phyloP scores from a whole-genome alignment of 2,113 vertebrate genomes.

The Petaurus breviceps region DNA sequence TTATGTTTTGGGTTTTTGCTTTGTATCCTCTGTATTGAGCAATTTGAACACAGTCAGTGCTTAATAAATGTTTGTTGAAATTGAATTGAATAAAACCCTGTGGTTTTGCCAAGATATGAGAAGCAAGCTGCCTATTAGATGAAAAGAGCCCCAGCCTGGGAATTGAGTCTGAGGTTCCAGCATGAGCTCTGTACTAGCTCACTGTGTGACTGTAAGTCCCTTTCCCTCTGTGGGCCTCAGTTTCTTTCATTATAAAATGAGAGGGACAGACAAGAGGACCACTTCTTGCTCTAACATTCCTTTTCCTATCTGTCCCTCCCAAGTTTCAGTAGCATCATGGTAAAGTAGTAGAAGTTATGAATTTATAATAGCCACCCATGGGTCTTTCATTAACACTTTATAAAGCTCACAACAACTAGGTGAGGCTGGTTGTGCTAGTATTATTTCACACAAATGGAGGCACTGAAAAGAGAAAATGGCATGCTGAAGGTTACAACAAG shows the following conservation, averaged over 20 bases:
- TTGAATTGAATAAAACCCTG: background rate
- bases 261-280: background rate
- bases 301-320: background rate
- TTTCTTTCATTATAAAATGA: background rate
- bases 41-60: background rate
- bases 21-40: background rate
- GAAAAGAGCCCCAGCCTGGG: background rate
- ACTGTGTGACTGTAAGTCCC: too few species aligned
- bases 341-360: background rate
- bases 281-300: background rate
- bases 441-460: background rate
- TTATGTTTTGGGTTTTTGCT: background rate
- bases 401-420: background rate
- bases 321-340: background rate
- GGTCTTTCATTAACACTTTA: background rate
- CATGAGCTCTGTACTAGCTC: background rate
- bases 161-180: background rate
- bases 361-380: background rate
- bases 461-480: background rate
- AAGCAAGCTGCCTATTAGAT: background rate
- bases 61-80: background rate
- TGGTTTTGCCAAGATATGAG: background rate
- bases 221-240: background rate
- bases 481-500: background rate
- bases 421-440: background rate